These are phyloP conservation scores for Aricia artaxerxes DNA, from an alignment of 2,888 invertebrate genomes.

Conservation along the genomic window DNA sequence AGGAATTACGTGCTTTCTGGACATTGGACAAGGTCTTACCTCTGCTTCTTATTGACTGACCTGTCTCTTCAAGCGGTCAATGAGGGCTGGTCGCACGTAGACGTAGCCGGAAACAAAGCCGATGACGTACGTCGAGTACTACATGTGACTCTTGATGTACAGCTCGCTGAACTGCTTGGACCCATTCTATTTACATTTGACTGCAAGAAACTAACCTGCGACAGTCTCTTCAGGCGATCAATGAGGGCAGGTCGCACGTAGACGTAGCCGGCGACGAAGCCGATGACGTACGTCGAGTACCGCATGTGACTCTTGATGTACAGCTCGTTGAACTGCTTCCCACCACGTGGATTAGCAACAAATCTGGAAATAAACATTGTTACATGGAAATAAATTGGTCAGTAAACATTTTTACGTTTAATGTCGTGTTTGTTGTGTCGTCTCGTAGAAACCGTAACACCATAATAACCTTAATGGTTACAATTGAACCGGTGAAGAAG, in stretches of 20 bases:
- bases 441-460: no score
- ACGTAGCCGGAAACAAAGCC: slow-evolving; percentile 80
- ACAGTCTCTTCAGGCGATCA: slow-evolving; percentile 49
- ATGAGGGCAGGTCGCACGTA: slow-evolving; percentile 50
- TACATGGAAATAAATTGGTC: neutral
- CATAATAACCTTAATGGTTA: no score
- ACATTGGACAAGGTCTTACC: no score
- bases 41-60: no score
- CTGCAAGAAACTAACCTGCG: slow-evolving; percentile 48
- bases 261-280: slow-evolving; percentile 77
- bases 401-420: no score
- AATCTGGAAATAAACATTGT: slow-evolving; percentile 58
- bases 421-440: no score
- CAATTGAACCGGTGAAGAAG: no score
- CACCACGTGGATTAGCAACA: slow-evolving; percentile 71
- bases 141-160: slow-evolving; percentile 72
- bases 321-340: slow-evolving; percentile 74
- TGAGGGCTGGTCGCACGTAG: slow-evolving; percentile 47
- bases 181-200: slow-evolving; percentile 30
- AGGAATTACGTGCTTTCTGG: no score
- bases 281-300: slow-evolving; percentile 80
- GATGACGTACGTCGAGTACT: slow-evolving; percentile 78
- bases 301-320: slow-evolving; percentile 83
- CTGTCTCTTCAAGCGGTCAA: slow-evolving; percentile 46
- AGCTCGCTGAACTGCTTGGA: slow-evolving; percentile 76